Base-by-base conservation (phyloP, 2,888 invertebrate species). In the Geotrupes spiniger region DNA sequence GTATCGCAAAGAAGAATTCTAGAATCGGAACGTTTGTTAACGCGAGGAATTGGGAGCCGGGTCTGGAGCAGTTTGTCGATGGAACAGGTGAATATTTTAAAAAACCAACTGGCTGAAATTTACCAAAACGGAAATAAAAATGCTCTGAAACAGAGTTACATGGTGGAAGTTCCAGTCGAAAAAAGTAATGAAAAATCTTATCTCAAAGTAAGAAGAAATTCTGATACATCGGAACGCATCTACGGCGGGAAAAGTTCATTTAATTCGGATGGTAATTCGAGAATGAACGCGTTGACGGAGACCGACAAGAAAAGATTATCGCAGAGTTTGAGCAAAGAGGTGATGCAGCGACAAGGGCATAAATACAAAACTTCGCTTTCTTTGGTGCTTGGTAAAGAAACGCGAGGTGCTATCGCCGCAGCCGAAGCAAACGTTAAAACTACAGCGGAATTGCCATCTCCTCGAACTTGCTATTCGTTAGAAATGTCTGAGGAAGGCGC, bases 1-100 rank as follows among this genome's bases (percentile, higher is more conserved):
- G 57, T 67, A 11, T 56, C 42, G 39, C 59, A 57, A 49, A 64
- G 58, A 49, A 63, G 57, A 50, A 51, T 59, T 42, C 52, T 54
- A n/a, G 68, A 68, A 26, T 60, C 63, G n/a, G 71, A 72, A 49
- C 54, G 62, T 11, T 53, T 71, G n/a, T 49, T 70, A 21, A 76
- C 66, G 40, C 73, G 74, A 17, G 86, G 88, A 5, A 78, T 89
- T 8, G 89, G 89, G 4, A 85, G 83, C 62, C 81, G 85, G 49
- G 77, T 91, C 42, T 90, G 90, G 81, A 90, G 89, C 63, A 90
- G 91, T 61, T 73, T 92, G 33, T 89, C 91, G 1, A 83, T 86
- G 73, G 89, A 92, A 54, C 91, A 92, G 74, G 85, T 91, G 0
- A 84, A 83, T 60, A 84, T 87, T 16, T 75, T 92, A 31, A 90